Base-by-base conservation (phyloP, 2,797 vertebrate species). In the Xiphorhynchus erythropygius region DNA sequence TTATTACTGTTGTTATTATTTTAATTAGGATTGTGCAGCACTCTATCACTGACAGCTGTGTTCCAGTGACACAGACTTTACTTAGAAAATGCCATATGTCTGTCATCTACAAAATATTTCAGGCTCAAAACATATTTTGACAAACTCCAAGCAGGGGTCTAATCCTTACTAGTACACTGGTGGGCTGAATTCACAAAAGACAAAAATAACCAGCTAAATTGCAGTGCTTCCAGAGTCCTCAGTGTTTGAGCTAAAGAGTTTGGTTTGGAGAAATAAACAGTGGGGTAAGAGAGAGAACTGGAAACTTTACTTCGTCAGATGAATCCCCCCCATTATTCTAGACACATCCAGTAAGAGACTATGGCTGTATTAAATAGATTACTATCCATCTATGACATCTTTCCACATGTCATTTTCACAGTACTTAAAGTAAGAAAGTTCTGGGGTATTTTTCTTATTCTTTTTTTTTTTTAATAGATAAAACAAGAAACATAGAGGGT, bases 161-260 rank as follows among this genome's bases (percentile, higher is more conserved):
- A 81, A 7, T 16, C 35, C 27, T 33, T 89, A 60, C 44, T 83
- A 35, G 56, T 83, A 87, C 49, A 32, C 7, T 81, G n/a, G 53
- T 87, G 57, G 46, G 73, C 41, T 87, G 60, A 89, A 94, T 85
- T 92, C 68, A 83, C 37, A 65, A 65, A 53, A 77, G 65, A 87
- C 49, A 84, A 75, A 96, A 95, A 89, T 64, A 96, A 87, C 19
- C 42, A 53, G 24, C 6, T 41, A 77, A 37, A 74, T 77, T 80
- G 68, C 57, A 71, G 57, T 50, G 30, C n/a, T 33, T 85, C 37
- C 53, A 89, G 47, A 3, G 0, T 46, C 63, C 59, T 82, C 41
- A 18, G 33, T 52, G 28, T 22, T 91, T 49, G 30, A 95, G 64
- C 22, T 91, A 87, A 93, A 77, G 44, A 77, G 24, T 90, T 75